Evolutionary conservation across 2,113 vertebrate genomes (phyloP).

Genomic region (Theristicus caerulescens): DNA sequence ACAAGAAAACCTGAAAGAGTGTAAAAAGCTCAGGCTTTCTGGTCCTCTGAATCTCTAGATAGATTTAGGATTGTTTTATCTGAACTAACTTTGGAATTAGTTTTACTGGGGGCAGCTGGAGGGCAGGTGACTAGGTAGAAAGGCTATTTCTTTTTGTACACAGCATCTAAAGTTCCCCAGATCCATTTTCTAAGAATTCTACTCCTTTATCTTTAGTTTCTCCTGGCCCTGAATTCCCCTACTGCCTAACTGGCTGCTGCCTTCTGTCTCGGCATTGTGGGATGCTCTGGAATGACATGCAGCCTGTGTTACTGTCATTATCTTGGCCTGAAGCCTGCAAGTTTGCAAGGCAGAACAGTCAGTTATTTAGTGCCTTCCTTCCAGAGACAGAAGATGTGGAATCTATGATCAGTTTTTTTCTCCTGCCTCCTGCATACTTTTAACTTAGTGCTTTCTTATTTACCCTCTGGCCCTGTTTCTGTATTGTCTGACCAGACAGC

Average conservation of each 20-base stretch:
- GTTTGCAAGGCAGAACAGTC: not conserved
- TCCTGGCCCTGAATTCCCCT: not conserved
- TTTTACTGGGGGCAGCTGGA: not conserved
- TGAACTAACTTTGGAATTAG: not conserved
- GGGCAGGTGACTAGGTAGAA: not conserved
- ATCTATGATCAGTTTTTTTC: not conserved
- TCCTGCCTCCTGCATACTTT: not conserved
- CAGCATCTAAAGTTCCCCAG: not conserved
- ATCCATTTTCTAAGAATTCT: not conserved
- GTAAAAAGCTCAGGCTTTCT: slow-evolving; percentile 2
- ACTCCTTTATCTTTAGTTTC: slow-evolving; percentile 27
- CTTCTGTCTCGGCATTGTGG: not conserved
- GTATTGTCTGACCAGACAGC: not conserved
- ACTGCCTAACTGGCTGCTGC: not conserved
- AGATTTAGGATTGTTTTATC: not conserved
- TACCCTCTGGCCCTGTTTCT: not conserved
- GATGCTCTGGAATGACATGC: slow-evolving; percentile 7
- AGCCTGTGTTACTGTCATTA: not conserved
- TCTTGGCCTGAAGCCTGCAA: not conserved
- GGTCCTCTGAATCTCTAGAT: not conserved
- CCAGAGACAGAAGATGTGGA: not conserved
- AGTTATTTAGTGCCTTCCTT: slow-evolving; percentile 9
- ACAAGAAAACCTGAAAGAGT: not conserved
- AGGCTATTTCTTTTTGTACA: not conserved
- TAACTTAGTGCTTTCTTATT: not conserved